Evolutionary conservation across 2,888 invertebrate species (phyloP), one percentile per base, ranked within the genome.

Genomic region (Pseudococcus longispinus): DNA sequence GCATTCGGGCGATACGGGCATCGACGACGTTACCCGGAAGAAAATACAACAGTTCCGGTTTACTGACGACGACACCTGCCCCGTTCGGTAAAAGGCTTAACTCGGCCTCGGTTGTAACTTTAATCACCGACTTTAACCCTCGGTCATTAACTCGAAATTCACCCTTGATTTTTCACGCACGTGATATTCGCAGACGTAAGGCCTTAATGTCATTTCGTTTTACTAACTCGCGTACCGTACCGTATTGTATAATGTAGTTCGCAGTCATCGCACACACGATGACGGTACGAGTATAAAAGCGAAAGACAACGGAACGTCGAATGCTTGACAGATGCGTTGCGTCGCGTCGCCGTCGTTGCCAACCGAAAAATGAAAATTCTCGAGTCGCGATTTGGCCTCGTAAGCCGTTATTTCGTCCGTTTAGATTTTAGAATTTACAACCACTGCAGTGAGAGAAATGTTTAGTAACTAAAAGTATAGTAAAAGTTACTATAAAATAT

Each of bases 121-220:
- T 84, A 84, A 84, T 84, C 84, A 84, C 70, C 60, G 60, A 70
- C 60, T 84, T 84, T 84, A 84, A 84, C 84, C 84, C 84, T 60
- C 26, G 60, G 84, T 84, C 84, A 84, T 84, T 84, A 84, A 60
- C 55, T 84, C 55, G 60, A 84, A 84, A 84, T 37, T 37, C 60
- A 84, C 84, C 84, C 84, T 84, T 84, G 84, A 84, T 84, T 84
- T 84, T 84, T 60, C 84, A 60, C 60, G 84, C 84, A 84, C 84
- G 84, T 84, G 84, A 84, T 83, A 83, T 74, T 74, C 83, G 26
- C 55, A 46, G 55, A 83, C 83, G 18, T 37, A 37, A 5, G 37
- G 37, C 37, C 37, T 9, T 83, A 51, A 83, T 83, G 46, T 42
- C 46, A 46, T 46, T 80, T 84, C 51, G n/a, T 51, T 51, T 46